Evolutionary conservation across 2,888 invertebrate species (phyloP).

Genomic region (Apodemia zela): DNA sequence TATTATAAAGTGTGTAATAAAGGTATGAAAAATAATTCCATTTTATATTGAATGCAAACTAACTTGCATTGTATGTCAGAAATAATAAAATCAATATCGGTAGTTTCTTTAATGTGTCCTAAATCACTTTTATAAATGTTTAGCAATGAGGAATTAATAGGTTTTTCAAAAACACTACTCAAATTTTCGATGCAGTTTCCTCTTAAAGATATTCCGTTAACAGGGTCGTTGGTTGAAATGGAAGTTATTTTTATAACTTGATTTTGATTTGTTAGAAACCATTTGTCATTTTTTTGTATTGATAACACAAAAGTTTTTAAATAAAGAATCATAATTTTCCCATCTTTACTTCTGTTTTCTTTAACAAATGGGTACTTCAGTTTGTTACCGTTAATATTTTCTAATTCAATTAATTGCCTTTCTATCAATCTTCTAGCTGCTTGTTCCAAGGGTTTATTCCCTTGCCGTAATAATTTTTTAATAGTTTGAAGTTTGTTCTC

Average conservation of each 20-base stretch:
- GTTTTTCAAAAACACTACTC: constrained; percentile 6
- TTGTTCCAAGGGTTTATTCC: constrained; percentile 28
- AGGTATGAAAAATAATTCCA: background rate
- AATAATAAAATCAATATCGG: background rate
- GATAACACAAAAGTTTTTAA: constrained; percentile 7
- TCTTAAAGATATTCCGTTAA: background rate
- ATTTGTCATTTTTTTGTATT: background rate
- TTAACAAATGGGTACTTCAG: background rate
- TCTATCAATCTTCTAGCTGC: constrained; percentile 24
- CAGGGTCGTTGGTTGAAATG: too few relatives aligned
- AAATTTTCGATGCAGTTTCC: background rate
- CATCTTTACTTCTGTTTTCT: background rate
- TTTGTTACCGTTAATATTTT: background rate
- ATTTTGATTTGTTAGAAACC: constrained; percentile 1
- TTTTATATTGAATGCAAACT: background rate
- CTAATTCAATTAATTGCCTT: constrained; percentile 1
- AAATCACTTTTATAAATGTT: constrained; percentile 9
- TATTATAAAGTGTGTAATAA: background rate
- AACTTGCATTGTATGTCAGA: background rate
- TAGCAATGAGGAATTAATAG: constrained; percentile 6
- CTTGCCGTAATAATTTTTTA: constrained; percentile 26
- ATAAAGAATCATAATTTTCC: background rate
- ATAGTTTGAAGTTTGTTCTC: constrained; percentile 28
- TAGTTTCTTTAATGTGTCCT: too few relatives aligned
- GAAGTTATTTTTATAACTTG: too few relatives aligned